Evolutionary conservation across 2,113 vertebrate genomes (phyloP).

Genomic region (Rhizomys pruinosus): DNA sequence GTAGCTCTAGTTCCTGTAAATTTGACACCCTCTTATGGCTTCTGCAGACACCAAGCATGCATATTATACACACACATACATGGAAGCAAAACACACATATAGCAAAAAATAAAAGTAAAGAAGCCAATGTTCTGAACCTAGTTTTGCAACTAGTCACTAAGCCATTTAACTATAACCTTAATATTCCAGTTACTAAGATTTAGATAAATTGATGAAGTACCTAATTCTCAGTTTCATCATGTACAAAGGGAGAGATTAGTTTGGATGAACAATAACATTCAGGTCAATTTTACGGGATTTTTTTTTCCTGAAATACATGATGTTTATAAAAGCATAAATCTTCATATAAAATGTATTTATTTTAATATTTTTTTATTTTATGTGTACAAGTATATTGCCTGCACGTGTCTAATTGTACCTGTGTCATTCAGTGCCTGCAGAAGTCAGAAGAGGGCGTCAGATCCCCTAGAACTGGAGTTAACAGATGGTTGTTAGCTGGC

Average conservation of each 20-base stretch:
- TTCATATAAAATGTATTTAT: background rate
- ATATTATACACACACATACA: no score
- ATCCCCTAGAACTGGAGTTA: no score
- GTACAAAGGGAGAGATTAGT: background rate
- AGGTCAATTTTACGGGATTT: background rate
- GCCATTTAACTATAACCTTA: slow-evolving; percentile 19
- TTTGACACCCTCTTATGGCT: no score
- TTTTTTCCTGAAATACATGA: background rate
- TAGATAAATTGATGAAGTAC: background rate
- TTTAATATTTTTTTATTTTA: no score
- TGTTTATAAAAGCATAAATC: slow-evolving; percentile 20
- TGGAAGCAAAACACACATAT: no score
- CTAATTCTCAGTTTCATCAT: slow-evolving; percentile 20
- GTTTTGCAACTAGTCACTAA: background rate
- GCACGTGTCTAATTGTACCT: no score
- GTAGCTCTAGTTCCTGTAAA: no score
- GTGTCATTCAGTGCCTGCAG: no score
- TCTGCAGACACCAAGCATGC: no score
- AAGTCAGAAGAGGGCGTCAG: no score
- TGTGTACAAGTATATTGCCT: no score
- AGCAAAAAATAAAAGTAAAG: background rate
- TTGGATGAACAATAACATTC: slow-evolving; percentile 7
- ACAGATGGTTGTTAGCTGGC: no score
- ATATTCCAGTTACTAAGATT: background rate
- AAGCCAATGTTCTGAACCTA: background rate